Percentiles rank a stretch among this genome's conserved stretches.
Conservation (phyloP, 2,797 vertebrate species). For the Molothrus ater region DNA sequence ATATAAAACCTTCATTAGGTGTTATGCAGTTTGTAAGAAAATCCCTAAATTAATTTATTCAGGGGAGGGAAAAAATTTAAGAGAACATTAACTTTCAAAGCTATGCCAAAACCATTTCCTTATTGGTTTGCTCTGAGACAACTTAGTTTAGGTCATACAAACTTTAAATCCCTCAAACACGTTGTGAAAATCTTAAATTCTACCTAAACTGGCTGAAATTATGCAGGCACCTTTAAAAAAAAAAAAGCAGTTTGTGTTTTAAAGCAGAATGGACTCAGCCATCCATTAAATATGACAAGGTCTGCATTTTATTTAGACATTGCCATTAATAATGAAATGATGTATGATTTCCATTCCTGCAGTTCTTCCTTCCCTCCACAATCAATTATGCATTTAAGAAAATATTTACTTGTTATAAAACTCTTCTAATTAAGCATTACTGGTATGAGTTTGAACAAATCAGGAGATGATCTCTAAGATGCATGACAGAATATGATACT, state of each 20-base stretch:
- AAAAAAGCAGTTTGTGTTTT: conserved; percentile 60
- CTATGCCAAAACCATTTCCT: neutral
- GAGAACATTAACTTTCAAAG: conserved; percentile 29
- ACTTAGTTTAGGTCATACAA: neutral
- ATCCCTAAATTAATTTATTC: conserved; percentile 1
- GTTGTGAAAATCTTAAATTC: conserved; percentile 47
- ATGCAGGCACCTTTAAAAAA: conserved; percentile 68
- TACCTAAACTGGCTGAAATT: conserved; percentile 68
- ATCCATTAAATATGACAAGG: conserved; percentile 92
- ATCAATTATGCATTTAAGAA: conserved; percentile 85
- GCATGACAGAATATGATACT: neutral
- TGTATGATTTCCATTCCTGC: conserved; percentile 80
- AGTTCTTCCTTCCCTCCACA: conserved; percentile 75
- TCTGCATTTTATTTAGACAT: conserved; percentile 93
- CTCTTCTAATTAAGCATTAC: conserved; percentile 77
- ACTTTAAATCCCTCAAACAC: neutral
- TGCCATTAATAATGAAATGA: conserved; percentile 97
- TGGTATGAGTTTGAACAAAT: conserved; percentile 62
- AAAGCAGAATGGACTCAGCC: conserved; percentile 83
- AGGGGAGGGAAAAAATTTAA: neutral
- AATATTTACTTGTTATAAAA: conserved; percentile 78
- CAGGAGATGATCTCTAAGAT: conserved; percentile 42
- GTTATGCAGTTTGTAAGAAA: conserved; percentile 12
- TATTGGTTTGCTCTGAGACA: neutral
- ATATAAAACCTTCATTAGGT: conserved; percentile 18